Conservation (phyloP, 2,797 vertebrate species). For the Coccyzus lansbergi region DNA sequence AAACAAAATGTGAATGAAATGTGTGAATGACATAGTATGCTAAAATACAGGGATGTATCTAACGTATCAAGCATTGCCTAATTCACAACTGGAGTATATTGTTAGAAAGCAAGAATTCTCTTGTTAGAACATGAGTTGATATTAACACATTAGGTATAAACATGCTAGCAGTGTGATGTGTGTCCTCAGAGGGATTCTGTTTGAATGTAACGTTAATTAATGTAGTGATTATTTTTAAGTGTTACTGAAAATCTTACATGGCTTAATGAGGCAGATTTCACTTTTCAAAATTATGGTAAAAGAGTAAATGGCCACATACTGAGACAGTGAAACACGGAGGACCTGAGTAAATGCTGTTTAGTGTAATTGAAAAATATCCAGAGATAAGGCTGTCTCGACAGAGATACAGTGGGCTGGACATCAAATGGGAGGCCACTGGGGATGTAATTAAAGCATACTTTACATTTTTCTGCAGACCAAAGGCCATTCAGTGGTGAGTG, state of each 20-base stretch:
- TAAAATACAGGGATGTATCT: background rate
- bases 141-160: conserved; percentile 6
- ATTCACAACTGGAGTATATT: background rate
- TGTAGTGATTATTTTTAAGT: background rate
- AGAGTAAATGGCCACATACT: background rate
- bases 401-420: conserved; percentile 58
- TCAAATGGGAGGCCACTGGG: conserved; percentile 57
- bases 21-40: background rate
- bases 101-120: conserved; percentile 33
- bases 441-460: conserved; percentile 68
- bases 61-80: background rate
- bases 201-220: conserved; percentile 68
- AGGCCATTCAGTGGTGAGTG: conserved; percentile 53
- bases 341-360: conserved; percentile 36
- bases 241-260: conserved; percentile 45
- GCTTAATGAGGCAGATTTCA: conserved; percentile 68
- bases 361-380: conserved; percentile 64
- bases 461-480: conserved; percentile 66
- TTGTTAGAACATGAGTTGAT: conserved; percentile 18
- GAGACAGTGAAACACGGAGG: conserved; percentile 46
- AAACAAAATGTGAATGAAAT: background rate
- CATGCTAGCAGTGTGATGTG: background rate
- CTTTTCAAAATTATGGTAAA: conserved; percentile 21
- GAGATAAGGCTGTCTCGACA: conserved; percentile 66
- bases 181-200: conserved; percentile 35